phyloP scores from a whole-genome alignment of 1,140 invertebrate species.

The Philopotamus ludificatus region DNA sequence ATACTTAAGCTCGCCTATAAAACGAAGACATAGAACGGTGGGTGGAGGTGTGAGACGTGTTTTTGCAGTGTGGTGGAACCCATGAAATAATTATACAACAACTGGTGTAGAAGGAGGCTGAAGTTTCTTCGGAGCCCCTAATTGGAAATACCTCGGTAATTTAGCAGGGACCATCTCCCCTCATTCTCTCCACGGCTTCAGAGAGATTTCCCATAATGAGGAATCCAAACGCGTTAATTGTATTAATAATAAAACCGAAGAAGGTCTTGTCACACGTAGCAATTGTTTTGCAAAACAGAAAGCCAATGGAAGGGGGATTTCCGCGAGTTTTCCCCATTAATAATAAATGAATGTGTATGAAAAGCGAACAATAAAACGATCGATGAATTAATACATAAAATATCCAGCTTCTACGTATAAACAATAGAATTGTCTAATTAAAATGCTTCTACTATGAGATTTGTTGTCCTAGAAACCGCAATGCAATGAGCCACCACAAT shows the following conservation, averaged over 20 bases:
- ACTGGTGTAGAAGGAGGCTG: slow-evolving; percentile 15
- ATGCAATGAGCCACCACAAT: too few relatives aligned
- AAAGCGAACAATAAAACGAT: too few relatives aligned
- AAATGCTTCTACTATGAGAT: too few relatives aligned
- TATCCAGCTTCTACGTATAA: too few relatives aligned
- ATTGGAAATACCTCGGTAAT: slow-evolving; percentile 37
- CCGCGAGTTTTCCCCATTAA: too few relatives aligned
- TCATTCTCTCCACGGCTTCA: background rate
- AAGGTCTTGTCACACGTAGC: background rate
- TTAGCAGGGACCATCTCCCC: slow-evolving; percentile 8
- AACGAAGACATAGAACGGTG: background rate
- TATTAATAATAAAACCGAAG: slow-evolving; percentile 2
- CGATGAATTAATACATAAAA: too few relatives aligned
- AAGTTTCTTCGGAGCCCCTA: slow-evolving; percentile 33
- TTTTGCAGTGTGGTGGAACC: background rate
- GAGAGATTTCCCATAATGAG: slow-evolving; percentile 25
- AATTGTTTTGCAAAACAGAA: background rate
- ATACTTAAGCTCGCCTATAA: background rate
- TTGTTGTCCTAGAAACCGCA: too few relatives aligned
- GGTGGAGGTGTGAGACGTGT: background rate
- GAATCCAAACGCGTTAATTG: slow-evolving; percentile 10
- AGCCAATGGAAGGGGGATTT: background rate
- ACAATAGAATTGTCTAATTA: too few relatives aligned
- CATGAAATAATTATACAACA: slow-evolving; percentile 31
- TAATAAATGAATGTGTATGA: too few relatives aligned